A percentile compares a stretch with the other conserved stretches of the same genome.
phyloP scores from a whole-genome alignment of 1,140 invertebrate species.

The Fopius arisanus region DNA sequence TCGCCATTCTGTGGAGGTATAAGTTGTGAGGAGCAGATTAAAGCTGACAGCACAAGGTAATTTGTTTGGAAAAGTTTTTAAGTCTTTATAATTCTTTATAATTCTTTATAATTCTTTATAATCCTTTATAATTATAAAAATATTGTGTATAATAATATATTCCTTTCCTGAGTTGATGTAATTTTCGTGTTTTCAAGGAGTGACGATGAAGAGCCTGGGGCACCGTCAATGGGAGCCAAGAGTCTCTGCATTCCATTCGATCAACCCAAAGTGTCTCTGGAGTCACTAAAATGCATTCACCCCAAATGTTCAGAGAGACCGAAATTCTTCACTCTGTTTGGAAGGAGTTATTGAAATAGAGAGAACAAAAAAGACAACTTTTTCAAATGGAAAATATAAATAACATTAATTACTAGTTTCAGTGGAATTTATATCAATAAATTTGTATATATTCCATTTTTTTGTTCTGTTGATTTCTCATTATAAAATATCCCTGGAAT shows the following conservation, averaged over 20 bases:
- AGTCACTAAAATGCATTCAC: slow-evolving; percentile 85
- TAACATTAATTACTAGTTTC: background rate
- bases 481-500: too few relatives aligned
- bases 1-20: slow-evolving; percentile 93
- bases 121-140: too few relatives aligned
- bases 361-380: background rate
- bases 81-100: too few relatives aligned
- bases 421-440: background rate
- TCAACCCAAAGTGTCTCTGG: slow-evolving; percentile 74
- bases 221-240: slow-evolving; percentile 98
- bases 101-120: too few relatives aligned
- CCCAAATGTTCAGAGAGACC: slow-evolving; percentile 84
- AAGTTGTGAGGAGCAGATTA: slow-evolving; percentile 94
- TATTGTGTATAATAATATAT: background rate
- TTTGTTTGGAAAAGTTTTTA: background rate
- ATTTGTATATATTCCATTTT: background rate
- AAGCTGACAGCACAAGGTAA: slow-evolving; percentile 91
- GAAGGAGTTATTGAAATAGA: slow-evolving; percentile 86
- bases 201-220: slow-evolving; percentile 74
- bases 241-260: slow-evolving; percentile 96
- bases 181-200: slow-evolving; percentile 60
- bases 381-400: background rate
- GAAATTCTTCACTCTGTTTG: slow-evolving; percentile 92
- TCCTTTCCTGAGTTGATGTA: slow-evolving; percentile 7
- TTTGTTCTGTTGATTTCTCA: too few relatives aligned